Evolutionary conservation across 2,888 invertebrate genomes (phyloP), one percentile per base, ranked within the genome.

Genomic region (Norana najaformis): DNA sequence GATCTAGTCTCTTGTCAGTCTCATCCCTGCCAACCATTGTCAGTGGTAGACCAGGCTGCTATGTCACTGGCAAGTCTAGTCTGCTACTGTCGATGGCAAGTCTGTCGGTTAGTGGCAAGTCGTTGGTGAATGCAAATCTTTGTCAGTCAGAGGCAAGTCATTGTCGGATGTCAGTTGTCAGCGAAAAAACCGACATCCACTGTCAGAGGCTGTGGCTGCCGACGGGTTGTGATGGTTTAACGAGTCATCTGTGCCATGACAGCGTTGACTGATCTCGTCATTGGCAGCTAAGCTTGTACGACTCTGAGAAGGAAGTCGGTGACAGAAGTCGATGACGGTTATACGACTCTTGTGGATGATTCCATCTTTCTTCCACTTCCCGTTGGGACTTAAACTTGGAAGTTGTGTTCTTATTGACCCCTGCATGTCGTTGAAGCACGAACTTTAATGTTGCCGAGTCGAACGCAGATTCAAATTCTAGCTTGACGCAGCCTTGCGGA

Each of bases 1-100:
- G 39, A 90, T 92, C 37, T 92, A 37, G 37, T 37, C 85, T 36
- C 83, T 83, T 47, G 69, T 69, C n/a, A 13, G 69, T 69, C n/a
- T 69, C 69, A 11, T 69, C 69, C 30, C 30, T n/a, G 69, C 16
- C 69, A 16, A 47, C 8, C 41, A 18, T 41, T 18, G 69, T n/a
- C 30, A 13, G 69, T 69, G 6, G 30, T n/a, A 13, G 69, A n/a
- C n/a, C 30, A 8, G 69, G 6, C 69, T 69, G 30, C 69, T 69
- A 8, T 69, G 30, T n/a, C n/a, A 8, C 11, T 16, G n/a, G 30
- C 69, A 53, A 23, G 53, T 23, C 30, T 53, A 30, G 53, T n/a
- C n/a, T n/a, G n/a, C n/a, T n/a, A 53, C 53, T 53, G 53, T 53
- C 53, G 69, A 16, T 69, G 69, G 69, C 69, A 69, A 69, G n/a